Percentiles rank a stretch among this genome's conserved stretches.
Conservation (phyloP, 2,888 invertebrate species). For the Thumatha senex region DNA sequence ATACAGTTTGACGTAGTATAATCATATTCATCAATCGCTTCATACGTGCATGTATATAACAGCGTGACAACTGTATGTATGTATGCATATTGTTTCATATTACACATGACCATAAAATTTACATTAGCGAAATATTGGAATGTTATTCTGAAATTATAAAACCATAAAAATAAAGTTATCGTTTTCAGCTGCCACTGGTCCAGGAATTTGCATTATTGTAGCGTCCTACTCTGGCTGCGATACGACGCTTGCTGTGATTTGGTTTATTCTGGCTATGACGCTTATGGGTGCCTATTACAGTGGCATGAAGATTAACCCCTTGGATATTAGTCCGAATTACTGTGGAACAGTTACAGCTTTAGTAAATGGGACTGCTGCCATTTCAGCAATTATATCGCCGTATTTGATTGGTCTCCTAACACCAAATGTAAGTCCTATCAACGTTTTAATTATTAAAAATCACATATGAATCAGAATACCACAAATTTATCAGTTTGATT, state of each 20-base stretch:
- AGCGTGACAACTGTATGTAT: too few species aligned
- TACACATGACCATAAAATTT: too few species aligned
- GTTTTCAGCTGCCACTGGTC: conserved; percentile 84
- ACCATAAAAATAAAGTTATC: background rate
- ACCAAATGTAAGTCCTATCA: conserved; percentile 79
- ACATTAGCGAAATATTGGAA: too few species aligned
- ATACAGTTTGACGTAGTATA: too few species aligned
- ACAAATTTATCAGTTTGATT: background rate
- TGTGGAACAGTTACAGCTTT: conserved; percentile 86
- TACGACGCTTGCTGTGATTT: conserved; percentile 75
- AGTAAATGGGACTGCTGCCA: conserved; percentile 85
- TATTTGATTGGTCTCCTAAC: conserved; percentile 85
- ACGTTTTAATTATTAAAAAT: background rate
- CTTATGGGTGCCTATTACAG: conserved; percentile 89
- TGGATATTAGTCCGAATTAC: conserved; percentile 86
- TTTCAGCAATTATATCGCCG: conserved; percentile 85
- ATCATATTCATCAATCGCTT: too few species aligned
- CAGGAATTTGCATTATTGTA: conserved; percentile 84
- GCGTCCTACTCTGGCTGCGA: conserved; percentile 86
- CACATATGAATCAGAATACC: background rate
- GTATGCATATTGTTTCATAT: too few species aligned
- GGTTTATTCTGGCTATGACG: conserved; percentile 86
- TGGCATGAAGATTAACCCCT: conserved; percentile 86
- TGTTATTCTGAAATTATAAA: too few species aligned
- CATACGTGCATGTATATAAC: too few species aligned